Evolutionary conservation across 1,140 invertebrate genomes (phyloP).

Genomic region (Drosophila mayri): DNA sequence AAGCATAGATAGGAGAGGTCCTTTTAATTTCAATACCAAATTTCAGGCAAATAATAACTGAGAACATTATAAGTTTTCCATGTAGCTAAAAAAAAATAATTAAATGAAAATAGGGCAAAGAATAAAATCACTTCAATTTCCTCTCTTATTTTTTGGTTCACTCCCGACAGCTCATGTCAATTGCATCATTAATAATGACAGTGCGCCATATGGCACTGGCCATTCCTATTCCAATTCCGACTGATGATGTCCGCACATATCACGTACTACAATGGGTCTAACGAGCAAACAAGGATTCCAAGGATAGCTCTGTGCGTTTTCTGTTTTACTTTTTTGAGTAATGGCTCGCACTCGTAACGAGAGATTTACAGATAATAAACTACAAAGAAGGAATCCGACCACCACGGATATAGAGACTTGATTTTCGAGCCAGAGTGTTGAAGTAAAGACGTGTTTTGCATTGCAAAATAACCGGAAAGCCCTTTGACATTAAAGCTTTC

Average conservation of each 20-base stretch:
- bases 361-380: constrained; percentile 66
- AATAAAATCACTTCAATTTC: constrained; percentile 24
- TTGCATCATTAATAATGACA: constrained; percentile 77
- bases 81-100: neutral
- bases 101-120: neutral
- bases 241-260: constrained; percentile 36
- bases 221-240: constrained; percentile 13
- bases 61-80: neutral
- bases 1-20: too few relatives aligned
- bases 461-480: constrained; percentile 23
- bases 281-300: constrained; percentile 27
- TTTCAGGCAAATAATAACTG: neutral
- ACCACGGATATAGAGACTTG: constrained; percentile 17
- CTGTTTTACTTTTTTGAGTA: constrained; percentile 56
- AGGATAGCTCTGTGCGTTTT: constrained; percentile 1
- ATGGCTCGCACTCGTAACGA: constrained; percentile 53
- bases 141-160: constrained; percentile 8
- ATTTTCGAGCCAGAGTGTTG: constrained; percentile 22
- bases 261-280: constrained; percentile 49
- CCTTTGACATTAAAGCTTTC: neutral
- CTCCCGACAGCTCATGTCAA: constrained; percentile 53
- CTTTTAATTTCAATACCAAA: neutral
- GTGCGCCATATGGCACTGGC: constrained; percentile 46
- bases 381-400: constrained; percentile 4
- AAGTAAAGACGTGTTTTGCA: constrained; percentile 56